A percentile compares a stretch with the other conserved stretches of the same genome.
Evolutionary conservation across 2,888 invertebrate species (phyloP).

Genomic region (Andricus curvator): DNA sequence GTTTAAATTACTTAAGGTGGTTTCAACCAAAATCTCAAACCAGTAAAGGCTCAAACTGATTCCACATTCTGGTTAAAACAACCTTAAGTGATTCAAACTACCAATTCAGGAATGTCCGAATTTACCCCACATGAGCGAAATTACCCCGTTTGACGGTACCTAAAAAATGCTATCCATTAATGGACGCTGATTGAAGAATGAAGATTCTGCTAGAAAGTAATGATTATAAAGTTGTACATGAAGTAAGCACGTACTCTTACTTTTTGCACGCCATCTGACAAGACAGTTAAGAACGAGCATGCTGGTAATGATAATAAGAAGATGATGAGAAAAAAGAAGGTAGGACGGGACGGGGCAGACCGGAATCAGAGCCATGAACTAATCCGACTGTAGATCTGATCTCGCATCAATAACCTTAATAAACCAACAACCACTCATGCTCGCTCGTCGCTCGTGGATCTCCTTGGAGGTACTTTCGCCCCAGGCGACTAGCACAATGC

Average conservation of each 20-base stretch:
- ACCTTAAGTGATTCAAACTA: no score
- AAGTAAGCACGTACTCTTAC: background rate
- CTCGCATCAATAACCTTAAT: constrained; percentile 74
- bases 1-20: no score
- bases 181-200: background rate
- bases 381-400: constrained; percentile 72
- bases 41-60: no score
- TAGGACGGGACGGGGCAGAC: constrained; percentile 46
- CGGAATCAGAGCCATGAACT: constrained; percentile 63
- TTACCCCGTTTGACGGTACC: no score
- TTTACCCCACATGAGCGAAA: no score
- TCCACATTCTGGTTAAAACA: no score
- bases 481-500: constrained; percentile 65
- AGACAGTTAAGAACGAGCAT: constrained; percentile 45
- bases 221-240: background rate
- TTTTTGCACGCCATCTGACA: constrained; percentile 18
- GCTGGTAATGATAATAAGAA: constrained; percentile 56
- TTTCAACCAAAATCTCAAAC: no score
- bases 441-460: constrained; percentile 54
- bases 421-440: constrained; percentile 70
- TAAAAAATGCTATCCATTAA: no score
- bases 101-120: no score
- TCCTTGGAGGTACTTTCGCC: constrained; percentile 57
- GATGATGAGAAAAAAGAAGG: constrained; percentile 50
- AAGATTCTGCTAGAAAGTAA: no score